Conservation (phyloP, 2,113 vertebrate genomes). For the Microtus oregoni region DNA sequence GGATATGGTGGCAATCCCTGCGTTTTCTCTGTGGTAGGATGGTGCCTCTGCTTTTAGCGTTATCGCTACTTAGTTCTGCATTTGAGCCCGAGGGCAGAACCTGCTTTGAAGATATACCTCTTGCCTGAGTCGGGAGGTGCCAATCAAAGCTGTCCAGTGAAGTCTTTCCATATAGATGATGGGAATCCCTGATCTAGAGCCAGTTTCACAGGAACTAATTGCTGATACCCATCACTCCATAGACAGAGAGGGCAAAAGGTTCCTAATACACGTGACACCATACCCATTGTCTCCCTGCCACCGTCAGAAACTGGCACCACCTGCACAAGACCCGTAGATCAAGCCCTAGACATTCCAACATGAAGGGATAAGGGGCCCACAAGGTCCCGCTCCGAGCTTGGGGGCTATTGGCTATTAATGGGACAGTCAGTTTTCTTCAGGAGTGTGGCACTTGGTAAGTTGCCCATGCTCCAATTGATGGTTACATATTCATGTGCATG, state of each 20-base stretch:
- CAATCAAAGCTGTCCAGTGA: background rate
- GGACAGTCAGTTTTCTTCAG: background rate
- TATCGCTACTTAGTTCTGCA: fast-evolving
- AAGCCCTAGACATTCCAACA: too few relatives aligned
- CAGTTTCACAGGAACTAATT: background rate
- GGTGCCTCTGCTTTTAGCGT: background rate
- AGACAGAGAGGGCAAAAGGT: fast-evolving
- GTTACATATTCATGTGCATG: background rate
- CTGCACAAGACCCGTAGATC: background rate
- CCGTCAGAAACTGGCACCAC: background rate
- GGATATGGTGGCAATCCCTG: fast-evolving
- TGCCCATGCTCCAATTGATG: background rate
- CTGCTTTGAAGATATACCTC: too few relatives aligned
- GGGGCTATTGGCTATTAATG: background rate
- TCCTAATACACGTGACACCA: background rate
- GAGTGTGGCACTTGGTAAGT: background rate
- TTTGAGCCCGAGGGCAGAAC: background rate
- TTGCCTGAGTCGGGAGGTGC: background rate
- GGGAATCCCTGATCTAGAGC: background rate
- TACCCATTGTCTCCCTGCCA: background rate
- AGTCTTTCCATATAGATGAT: background rate
- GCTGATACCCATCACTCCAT: background rate
- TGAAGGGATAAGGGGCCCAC: background rate
- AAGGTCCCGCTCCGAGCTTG: background rate
- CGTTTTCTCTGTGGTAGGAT: fast-evolving